These are phyloP conservation scores for Argyresthia goedartella DNA, from an alignment of 2,888 invertebrate species.

Conservation along the genomic window DNA sequence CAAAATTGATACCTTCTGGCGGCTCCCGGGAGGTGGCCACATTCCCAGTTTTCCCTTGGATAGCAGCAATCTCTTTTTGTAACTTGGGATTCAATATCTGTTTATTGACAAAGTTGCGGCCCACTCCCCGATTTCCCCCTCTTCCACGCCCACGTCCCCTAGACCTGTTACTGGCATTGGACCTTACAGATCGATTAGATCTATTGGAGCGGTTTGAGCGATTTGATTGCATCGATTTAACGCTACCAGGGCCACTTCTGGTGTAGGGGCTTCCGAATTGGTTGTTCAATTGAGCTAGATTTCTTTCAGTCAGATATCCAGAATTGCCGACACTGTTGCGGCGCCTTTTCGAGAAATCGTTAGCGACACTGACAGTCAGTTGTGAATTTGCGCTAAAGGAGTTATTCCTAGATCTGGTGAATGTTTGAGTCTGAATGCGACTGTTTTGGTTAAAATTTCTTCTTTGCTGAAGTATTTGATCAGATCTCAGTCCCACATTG, in stretches of 20 bases:
- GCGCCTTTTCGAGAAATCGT: conserved; percentile 50
- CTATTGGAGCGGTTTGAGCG: conserved; percentile 28
- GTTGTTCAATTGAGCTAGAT: conserved; percentile 47
- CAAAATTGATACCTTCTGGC: conserved; percentile 39
- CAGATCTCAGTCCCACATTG: conserved; percentile 55
- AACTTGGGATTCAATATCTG: conserved; percentile 49
- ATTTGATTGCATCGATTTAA: conserved; percentile 52
- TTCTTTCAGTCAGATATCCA: conserved; percentile 48
- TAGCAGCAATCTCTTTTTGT: conserved; percentile 57
- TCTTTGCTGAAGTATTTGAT: conserved; percentile 51
- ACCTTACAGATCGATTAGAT: conserved; percentile 34
- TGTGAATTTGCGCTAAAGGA: conserved; percentile 48
- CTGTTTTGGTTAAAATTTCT: conserved; percentile 38
- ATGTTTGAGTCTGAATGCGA: conserved; percentile 55
- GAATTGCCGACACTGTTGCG: conserved; percentile 53
- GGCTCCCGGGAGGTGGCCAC: conserved; percentile 18
- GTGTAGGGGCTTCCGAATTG: conserved; percentile 43
- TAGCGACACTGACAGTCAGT: conserved; percentile 57
- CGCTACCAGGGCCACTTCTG: conserved; percentile 52
- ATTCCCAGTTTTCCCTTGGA: conserved; percentile 45
- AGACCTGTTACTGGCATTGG: conserved; percentile 28
- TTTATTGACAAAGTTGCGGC: conserved; percentile 49
- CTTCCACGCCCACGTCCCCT: conserved; percentile 35
- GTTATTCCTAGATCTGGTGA: conserved; percentile 36
- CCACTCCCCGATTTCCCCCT: conserved; percentile 40